Evolutionary conservation across 2,888 invertebrate genomes (phyloP), one percentile per base, ranked within the genome.

Genomic region (Schrankia costaestrigalis): DNA sequence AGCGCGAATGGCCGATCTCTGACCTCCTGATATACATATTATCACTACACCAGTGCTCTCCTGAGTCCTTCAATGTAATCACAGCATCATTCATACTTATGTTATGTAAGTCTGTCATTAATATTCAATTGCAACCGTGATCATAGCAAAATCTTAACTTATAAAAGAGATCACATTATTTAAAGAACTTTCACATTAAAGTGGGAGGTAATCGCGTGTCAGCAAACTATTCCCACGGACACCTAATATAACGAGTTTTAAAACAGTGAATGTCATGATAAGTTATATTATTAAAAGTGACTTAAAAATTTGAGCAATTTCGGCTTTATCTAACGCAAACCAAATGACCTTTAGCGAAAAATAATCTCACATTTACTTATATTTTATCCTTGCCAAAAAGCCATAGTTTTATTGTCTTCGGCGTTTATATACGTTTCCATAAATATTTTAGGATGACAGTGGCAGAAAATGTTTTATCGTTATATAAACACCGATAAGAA

Each of bases 1-100:
- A 63, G 56, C 78, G 81, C 68, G 81, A 85, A 85, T 52, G 84
- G 70, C 85, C 83, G 85, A 79, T 76, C 86, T 73, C 66, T 85
- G 82, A 84, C 82, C 86, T 63, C 57, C 40, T 56, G 77, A 75
- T 78, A 78, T 66, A 77, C 72, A 67, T 72, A 78, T 80, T 80
- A 80, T 79, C 74, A 61, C 56, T 48, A 46, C 54, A 49, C 45
- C 48, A 56, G 43, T 52, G 56, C 56, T 48, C 42, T 55, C 35
- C 33, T 43, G 50, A 57, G 40, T 50, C 38, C 30, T 65, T 68
- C 56, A 54, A 36, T 47, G 58, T 55, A 48, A 44, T 41, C 31
- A 34, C 24, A 29, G 22, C 19, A 23, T 23, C 49, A 54, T 49
- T 43, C 46, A 37, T 43, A 13, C 23, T 11, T 25, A 35, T 11